Conservation (phyloP, 2,797 vertebrate genomes). For the Lates japonicus region DNA sequence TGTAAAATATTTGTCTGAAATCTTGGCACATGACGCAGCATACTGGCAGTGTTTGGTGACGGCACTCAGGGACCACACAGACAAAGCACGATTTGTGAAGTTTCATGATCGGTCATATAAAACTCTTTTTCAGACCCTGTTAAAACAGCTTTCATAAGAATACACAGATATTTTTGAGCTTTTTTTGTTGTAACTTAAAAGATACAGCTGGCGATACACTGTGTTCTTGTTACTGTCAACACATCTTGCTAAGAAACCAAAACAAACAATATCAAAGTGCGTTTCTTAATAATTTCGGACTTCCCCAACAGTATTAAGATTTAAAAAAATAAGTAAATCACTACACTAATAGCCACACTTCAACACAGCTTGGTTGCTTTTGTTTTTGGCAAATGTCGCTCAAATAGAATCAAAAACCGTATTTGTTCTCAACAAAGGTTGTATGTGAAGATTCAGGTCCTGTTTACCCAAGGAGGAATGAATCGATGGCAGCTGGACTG, state of each 20-base stretch:
- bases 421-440: too few species aligned
- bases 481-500: too few species aligned
- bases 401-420: background rate
- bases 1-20: conserved; percentile 45
- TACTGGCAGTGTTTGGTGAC: conserved; percentile 36
- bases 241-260: background rate
- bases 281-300: background rate
- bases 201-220: background rate
- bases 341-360: background rate
- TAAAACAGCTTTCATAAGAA: background rate
- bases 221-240: background rate
- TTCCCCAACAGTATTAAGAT: background rate
- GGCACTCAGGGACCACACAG: conserved; percentile 30
- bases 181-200: too few species aligned
- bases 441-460: too few species aligned
- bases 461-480: too few species aligned
- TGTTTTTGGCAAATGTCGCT: background rate
- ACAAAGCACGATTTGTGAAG: background rate
- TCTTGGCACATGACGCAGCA: conserved; percentile 37
- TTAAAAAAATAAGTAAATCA: background rate
- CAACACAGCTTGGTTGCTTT: background rate
- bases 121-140: background rate
- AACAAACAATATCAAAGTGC: background rate
- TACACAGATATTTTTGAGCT: background rate
- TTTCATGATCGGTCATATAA: background rate